These are phyloP conservation scores for Morpho helenor DNA, from an alignment of 2,888 invertebrate genomes.

Conservation along the genomic window DNA sequence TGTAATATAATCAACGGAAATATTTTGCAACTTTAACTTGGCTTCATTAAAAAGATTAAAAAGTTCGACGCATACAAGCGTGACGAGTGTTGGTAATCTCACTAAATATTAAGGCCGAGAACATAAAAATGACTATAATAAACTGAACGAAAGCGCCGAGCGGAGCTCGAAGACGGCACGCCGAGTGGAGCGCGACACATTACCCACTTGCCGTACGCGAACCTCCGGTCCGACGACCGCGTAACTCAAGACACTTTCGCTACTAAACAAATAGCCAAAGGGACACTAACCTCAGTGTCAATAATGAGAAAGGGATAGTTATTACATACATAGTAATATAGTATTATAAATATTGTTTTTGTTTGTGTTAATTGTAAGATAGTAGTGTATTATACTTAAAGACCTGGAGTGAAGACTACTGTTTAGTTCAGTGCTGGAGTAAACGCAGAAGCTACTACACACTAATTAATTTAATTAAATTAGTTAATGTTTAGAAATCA, in stretches of 20 bases:
- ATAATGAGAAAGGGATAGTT: too few relatives aligned
- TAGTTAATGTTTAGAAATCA: too few relatives aligned
- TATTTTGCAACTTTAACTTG: not conserved
- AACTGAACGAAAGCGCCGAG: slow-evolving; percentile 43
- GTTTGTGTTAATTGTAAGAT: too few relatives aligned
- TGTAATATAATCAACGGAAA: too few relatives aligned
- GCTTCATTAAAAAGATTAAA: slow-evolving; percentile 20
- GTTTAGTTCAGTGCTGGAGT: too few relatives aligned
- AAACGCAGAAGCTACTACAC: too few relatives aligned
- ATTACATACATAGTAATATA: too few relatives aligned
- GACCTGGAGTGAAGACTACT: too few relatives aligned
- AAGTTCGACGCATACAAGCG: slow-evolving; percentile 42
- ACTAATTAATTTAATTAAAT: too few relatives aligned
- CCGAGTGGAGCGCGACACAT: slow-evolving; percentile 62
- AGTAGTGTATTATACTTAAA: too few relatives aligned
- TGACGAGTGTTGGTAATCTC: slow-evolving; percentile 40
- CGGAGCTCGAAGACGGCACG: slow-evolving; percentile 34
- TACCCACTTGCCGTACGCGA: slow-evolving; percentile 46
- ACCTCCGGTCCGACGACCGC: slow-evolving; percentile 18
- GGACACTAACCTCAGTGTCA: slow-evolving; percentile 17
- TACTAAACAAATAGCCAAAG: slow-evolving; percentile 29
- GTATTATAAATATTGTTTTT: too few relatives aligned
- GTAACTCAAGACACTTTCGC: slow-evolving; percentile 54
- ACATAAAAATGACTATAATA: slow-evolving; percentile 42
- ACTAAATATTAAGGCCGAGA: slow-evolving; percentile 38